A percentile compares a stretch with the other conserved stretches of the same genome.
These are phyloP conservation scores for Neodiprion virginianus DNA, from an alignment of 1,140 invertebrate genomes.

Conservation along the genomic window DNA sequence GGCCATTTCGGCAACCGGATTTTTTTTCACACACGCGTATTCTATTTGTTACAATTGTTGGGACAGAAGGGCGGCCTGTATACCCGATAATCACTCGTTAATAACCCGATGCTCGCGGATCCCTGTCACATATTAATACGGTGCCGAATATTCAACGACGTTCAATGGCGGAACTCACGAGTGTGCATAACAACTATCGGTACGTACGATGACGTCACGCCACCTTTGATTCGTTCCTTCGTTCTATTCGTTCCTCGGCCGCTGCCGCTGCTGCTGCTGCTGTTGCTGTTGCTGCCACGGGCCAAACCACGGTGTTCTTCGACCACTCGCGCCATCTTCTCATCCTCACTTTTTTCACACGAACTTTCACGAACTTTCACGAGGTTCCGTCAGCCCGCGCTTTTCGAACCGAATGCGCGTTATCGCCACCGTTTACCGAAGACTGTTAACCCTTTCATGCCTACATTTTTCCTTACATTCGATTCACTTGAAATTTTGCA, in stretches of 20 bases:
- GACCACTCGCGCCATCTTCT: constrained; percentile 42
- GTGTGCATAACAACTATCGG: constrained; percentile 40
- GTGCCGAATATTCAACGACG: constrained; percentile 1
- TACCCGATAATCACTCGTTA: background rate
- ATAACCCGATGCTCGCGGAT: constrained; percentile 27
- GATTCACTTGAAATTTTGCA: too few species aligned
- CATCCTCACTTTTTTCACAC: constrained; percentile 21
- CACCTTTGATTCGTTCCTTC: background rate
- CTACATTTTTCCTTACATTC: too few species aligned
- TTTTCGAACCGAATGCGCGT: background rate
- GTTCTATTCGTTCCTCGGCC: background rate
- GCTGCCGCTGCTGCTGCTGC: background rate
- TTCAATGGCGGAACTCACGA: constrained; percentile 54
- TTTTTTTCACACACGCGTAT: constrained; percentile 21
- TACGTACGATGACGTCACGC: constrained; percentile 47
- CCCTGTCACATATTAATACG: constrained; percentile 32
- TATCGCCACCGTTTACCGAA: too few species aligned
- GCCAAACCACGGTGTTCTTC: constrained; percentile 26
- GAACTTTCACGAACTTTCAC: constrained; percentile 17
- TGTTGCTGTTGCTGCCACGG: background rate
- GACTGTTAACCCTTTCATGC: too few species aligned
- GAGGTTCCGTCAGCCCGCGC: background rate
- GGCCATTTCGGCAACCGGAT: constrained; percentile 47
- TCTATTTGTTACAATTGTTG: constrained; percentile 23
- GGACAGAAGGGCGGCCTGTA: background rate